These are phyloP conservation scores for Mus minutoides DNA, from an alignment of 2,797 vertebrate genomes.

Conservation along the genomic window DNA sequence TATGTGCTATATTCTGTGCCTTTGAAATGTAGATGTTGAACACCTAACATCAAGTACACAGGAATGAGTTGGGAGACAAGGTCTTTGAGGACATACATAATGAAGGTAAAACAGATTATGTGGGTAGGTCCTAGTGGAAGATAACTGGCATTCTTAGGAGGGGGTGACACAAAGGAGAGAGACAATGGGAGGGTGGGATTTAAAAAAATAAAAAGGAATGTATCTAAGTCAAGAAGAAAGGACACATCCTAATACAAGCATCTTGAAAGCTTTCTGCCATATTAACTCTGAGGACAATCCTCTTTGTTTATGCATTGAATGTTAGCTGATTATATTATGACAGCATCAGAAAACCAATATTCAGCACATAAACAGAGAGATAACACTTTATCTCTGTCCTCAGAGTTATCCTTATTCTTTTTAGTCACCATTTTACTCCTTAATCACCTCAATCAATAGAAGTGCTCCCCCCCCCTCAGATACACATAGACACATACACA, in stretches of 20 bases:
- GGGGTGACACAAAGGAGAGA: neutral
- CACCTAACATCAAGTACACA: neutral
- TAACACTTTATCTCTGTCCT: neutral
- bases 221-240: neutral
- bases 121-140: neutral
- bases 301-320: neutral
- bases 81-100: neutral
- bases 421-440: neutral
- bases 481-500: neutral
- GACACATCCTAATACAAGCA: neutral
- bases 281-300: neutral
- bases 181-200: neutral
- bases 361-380: neutral
- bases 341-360: neutral
- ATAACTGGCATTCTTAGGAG: neutral
- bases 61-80: neutral
- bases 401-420: neutral
- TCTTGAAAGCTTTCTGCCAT: neutral
- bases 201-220: neutral
- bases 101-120: neutral
- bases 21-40: neutral
- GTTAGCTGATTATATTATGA: neutral
- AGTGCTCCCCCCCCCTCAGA: too few relatives aligned
- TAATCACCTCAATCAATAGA: neutral
- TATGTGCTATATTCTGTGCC: neutral